These are phyloP conservation scores for Gymnodraco acuticeps DNA, from an alignment of 2,797 vertebrate species.

Conservation along the genomic window DNA sequence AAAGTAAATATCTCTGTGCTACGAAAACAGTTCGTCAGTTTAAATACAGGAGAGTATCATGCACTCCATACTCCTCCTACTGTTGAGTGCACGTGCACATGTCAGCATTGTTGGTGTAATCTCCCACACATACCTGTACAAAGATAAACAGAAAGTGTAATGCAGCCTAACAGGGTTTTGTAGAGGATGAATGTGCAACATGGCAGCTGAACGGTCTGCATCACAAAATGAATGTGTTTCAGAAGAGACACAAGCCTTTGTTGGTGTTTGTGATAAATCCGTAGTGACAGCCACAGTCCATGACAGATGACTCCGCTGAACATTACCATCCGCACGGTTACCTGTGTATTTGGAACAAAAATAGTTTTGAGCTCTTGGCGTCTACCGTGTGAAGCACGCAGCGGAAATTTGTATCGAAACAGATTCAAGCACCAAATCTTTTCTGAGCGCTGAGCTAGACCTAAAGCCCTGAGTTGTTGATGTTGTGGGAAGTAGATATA, in stretches of 20 bases:
- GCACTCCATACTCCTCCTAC: background rate
- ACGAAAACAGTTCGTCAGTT: constrained; percentile 9
- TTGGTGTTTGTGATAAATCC: constrained; percentile 21
- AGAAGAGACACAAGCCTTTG: background rate
- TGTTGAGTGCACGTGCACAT: background rate
- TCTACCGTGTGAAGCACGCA: constrained; percentile 11
- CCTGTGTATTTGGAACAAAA: constrained; percentile 36
- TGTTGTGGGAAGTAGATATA: constrained; percentile 44
- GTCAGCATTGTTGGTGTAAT: background rate
- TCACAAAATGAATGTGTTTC: background rate
- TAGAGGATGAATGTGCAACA: background rate
- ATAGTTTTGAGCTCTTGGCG: constrained; percentile 40
- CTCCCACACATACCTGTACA: background rate
- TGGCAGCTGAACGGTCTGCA: background rate
- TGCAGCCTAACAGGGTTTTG: background rate
- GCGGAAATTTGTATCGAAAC: constrained; percentile 45
- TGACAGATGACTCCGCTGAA: constrained; percentile 22
- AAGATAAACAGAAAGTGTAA: background rate
- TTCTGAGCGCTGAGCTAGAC: constrained; percentile 30
- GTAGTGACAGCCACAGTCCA: background rate
- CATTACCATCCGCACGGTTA: constrained; percentile 8
- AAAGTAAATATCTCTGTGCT: constrained; percentile 15
- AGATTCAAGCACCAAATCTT: constrained; percentile 57
- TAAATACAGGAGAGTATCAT: background rate
- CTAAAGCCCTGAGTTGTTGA: constrained; percentile 49